phyloP scores from a whole-genome alignment of 1,140 invertebrate genomes.

The Coenobita brevimanus region DNA sequence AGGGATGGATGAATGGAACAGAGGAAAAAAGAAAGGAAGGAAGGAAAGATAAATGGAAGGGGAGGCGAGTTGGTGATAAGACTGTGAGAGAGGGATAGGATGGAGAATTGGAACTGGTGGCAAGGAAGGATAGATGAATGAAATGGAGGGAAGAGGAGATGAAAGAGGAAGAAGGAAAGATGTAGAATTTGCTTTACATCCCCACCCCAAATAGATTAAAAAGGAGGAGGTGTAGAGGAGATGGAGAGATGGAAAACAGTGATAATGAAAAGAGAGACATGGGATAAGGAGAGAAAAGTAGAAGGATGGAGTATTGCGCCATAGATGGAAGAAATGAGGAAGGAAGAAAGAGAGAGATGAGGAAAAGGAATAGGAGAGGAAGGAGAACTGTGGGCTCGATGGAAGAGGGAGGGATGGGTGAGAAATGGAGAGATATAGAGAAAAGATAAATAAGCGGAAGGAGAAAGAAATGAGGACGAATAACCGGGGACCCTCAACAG shows the following conservation, averaged over 20 bases:
- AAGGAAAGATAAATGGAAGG: too few species aligned
- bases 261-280: not conserved
- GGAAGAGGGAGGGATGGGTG: not conserved
- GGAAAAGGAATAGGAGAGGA: not conserved
- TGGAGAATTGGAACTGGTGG: too few species aligned
- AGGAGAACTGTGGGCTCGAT: not conserved
- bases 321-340: not conserved
- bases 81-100: too few species aligned
- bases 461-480: not conserved
- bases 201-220: not conserved
- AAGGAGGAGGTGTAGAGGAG: not conserved
- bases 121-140: too few species aligned
- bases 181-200: too few species aligned
- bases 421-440: not conserved
- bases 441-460: not conserved
- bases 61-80: too few species aligned
- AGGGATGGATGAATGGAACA: too few species aligned
- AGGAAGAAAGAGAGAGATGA: not conserved
- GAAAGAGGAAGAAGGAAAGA: too few species aligned
- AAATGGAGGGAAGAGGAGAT: too few species aligned
- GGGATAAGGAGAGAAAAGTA: not conserved
- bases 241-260: not conserved
- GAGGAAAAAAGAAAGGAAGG: too few species aligned
- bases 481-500: not conserved
- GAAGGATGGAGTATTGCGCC: not conserved